These are phyloP conservation scores for Drosophila subsilvestris DNA, from an alignment of 2,888 invertebrate species.

Conservation along the genomic window DNA sequence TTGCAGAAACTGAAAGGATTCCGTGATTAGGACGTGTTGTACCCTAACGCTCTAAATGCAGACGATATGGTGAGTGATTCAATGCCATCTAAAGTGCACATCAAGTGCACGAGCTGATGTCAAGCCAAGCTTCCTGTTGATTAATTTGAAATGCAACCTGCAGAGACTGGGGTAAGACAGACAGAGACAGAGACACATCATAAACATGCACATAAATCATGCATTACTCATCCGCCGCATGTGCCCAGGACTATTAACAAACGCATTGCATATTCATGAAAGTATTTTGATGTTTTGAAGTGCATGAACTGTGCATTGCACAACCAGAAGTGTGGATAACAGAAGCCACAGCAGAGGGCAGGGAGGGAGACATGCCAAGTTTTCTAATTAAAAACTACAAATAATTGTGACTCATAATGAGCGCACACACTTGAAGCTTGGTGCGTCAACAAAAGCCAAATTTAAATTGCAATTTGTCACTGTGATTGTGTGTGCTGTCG, in stretches of 20 bases:
- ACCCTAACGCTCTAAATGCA: slow-evolving; percentile 84
- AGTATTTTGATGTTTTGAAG: slow-evolving; percentile 49
- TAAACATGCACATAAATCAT: slow-evolving; percentile 46
- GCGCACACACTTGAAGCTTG: slow-evolving; percentile 36
- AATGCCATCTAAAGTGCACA: background rate
- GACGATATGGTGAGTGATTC: slow-evolving; percentile 83
- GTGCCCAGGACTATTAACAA: slow-evolving; percentile 69
- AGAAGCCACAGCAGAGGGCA: background rate
- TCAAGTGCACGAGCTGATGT: slow-evolving; percentile 23
- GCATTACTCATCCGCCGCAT: slow-evolving; percentile 65
- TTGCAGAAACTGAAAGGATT: slow-evolving; percentile 81
- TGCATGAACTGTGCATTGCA: slow-evolving; percentile 20
- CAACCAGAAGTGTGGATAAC: slow-evolving; percentile 5
- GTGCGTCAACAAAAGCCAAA: slow-evolving; percentile 68
- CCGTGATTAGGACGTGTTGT: slow-evolving; percentile 84
- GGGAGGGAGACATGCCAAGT: slow-evolving; percentile 43
- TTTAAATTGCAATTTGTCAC: slow-evolving; percentile 80
- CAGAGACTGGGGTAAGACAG: background rate
- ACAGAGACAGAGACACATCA: background rate
- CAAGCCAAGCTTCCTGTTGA: slow-evolving; percentile 12
- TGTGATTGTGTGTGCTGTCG: slow-evolving; percentile 13
- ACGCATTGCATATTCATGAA: slow-evolving; percentile 70
- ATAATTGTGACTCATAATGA: slow-evolving; percentile 70
- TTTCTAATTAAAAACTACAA: slow-evolving; percentile 78
- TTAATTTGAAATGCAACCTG: slow-evolving; percentile 24